Percentiles rank a stretch among this genome's conserved stretches.
phyloP scores from a whole-genome alignment of 2,797 vertebrate genomes.

The Hippopotamyrus pictus region DNA sequence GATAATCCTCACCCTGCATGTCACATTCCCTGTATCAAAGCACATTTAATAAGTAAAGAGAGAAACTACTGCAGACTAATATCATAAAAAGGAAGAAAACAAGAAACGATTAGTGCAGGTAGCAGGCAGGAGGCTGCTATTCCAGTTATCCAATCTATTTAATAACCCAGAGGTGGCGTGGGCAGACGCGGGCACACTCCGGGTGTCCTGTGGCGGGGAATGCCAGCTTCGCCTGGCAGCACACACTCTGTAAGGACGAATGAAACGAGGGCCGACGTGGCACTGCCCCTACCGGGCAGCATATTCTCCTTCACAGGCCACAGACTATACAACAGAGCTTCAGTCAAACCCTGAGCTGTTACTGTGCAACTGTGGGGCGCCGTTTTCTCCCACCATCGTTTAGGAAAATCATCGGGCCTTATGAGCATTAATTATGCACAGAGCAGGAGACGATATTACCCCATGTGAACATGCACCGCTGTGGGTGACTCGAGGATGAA shows the following conservation, averaged over 20 bases:
- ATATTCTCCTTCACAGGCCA: not conserved
- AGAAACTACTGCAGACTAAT: conserved; percentile 2
- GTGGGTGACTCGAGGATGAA: not conserved
- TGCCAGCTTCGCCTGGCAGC: not conserved
- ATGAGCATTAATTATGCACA: not conserved
- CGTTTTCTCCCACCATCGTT: not conserved
- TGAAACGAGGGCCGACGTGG: not conserved
- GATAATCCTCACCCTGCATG: not conserved
- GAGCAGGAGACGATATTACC: not conserved
- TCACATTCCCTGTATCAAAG: not conserved
- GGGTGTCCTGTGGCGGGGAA: not conserved
- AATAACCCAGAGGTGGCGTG: not conserved
- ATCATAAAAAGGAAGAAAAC: conserved; percentile 26
- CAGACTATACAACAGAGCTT: not conserved
- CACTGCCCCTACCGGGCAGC: not conserved
- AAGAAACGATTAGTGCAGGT: conserved; percentile 29
- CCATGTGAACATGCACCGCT: not conserved
- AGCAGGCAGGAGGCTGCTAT: conserved; percentile 27
- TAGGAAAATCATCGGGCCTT: not conserved
- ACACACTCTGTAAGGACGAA: not conserved
- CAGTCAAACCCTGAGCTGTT: not conserved
- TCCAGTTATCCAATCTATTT: not conserved
- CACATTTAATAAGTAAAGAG: not conserved
- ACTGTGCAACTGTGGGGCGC: not conserved
- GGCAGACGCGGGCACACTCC: not conserved